Conservation (phyloP, 1,140 invertebrate species). For the Glomeris maerens region DNA sequence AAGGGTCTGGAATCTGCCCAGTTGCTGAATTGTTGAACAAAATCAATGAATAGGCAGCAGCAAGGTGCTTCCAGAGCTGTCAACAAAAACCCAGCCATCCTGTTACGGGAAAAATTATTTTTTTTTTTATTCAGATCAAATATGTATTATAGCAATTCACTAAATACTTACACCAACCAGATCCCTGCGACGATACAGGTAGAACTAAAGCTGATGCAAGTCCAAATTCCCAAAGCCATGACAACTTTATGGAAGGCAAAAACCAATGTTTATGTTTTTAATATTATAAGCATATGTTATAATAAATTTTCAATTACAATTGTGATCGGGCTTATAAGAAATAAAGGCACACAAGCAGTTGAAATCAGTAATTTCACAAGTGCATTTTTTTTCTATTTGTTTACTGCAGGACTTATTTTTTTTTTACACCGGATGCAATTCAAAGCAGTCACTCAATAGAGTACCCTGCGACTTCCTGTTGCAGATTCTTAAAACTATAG, state of each 20-base stretch:
- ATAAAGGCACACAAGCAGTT: neutral
- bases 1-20: constrained; percentile 66
- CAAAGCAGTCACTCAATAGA: too few relatives aligned
- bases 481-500: too few relatives aligned
- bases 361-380: neutral
- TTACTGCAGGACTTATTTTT: too few relatives aligned
- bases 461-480: too few relatives aligned
- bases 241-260: constrained; percentile 50
- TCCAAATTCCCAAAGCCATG: constrained; percentile 69
- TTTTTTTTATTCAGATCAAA: constrained; percentile 8
- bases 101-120: constrained; percentile 25
- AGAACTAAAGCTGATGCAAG: constrained; percentile 53
- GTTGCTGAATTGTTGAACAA: constrained; percentile 66
- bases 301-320: neutral
- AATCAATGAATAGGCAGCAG: constrained; percentile 86
- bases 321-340: neutral
- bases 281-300: neutral
- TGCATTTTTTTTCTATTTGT: too few relatives aligned
- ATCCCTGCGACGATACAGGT: constrained; percentile 65
- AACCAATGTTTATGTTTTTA: constrained; percentile 10
- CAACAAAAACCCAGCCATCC: constrained; percentile 65
- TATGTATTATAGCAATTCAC: neutral
- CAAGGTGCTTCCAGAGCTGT: constrained; percentile 82
- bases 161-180: constrained; percentile 64
- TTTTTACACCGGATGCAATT: too few relatives aligned